These are phyloP conservation scores for Indicator maculatus DNA, from an alignment of 2,113 vertebrate genomes.

Conservation along the genomic window DNA sequence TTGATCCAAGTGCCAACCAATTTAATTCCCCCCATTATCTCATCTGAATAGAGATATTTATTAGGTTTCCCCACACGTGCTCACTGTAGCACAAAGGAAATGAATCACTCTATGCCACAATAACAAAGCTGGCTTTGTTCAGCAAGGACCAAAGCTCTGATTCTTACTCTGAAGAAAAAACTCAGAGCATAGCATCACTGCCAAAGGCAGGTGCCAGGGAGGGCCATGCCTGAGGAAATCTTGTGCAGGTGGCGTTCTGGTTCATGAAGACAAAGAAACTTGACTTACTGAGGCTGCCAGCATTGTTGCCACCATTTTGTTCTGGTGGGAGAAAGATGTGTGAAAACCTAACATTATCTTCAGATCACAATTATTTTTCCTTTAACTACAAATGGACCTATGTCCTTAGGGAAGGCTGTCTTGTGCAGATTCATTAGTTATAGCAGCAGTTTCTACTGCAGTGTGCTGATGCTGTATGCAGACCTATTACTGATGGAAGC, in stretches of 20 bases:
- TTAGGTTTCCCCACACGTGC: constrained; percentile 35
- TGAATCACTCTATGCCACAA: not conserved
- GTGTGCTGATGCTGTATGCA: not conserved
- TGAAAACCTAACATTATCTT: not conserved
- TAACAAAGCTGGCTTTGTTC: not conserved
- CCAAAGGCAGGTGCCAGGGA: not conserved
- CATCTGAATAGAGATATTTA: constrained; percentile 32
- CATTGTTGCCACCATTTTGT: not conserved
- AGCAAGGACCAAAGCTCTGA: constrained; percentile 8
- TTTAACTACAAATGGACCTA: not conserved
- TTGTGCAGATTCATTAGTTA: not conserved
- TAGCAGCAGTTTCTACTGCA: not conserved
- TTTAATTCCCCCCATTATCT: constrained; percentile 52
- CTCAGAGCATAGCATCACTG: not conserved
- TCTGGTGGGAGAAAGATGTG: not conserved
- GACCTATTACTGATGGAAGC: not conserved
- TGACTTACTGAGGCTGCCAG: not conserved
- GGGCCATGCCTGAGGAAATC: not conserved
- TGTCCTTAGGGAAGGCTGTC: not conserved
- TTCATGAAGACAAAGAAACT: not conserved
- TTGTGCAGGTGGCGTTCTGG: not conserved
- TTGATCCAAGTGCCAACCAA: constrained; percentile 30
- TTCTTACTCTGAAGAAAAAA: not conserved
- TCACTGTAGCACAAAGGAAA: not conserved
- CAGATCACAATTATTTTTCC: not conserved